Evolutionary conservation across 2,797 vertebrate species (phyloP), one percentile per base, ranked within the genome.

Genomic region (Hozukius guyotensis): DNA sequence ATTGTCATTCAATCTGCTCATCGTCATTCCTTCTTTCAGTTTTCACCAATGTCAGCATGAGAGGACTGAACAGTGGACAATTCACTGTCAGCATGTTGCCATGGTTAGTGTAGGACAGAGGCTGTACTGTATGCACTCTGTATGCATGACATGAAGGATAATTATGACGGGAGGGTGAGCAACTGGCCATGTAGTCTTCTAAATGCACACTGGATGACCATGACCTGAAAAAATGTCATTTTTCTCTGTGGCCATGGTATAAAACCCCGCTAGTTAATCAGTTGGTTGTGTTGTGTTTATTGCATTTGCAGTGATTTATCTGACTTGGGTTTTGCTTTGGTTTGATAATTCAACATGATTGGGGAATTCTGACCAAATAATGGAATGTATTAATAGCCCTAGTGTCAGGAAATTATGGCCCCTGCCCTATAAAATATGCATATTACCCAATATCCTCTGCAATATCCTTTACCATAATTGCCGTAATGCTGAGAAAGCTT

Each of bases 61-160:
- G 53, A 77, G 18, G 16, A 34, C 64, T 38, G 42, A 75, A 42
- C 16, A 59, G 60, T 29, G 78, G 67, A 65, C 59, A 34, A 62
- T 67, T 77, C 75, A 55, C 34, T 27, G 69, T 79, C 63, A 74
- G 63, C 71, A 63, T 29, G 65, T 87, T 78, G 60, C 74, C 46
- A 69, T 79, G 72, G 65, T 81, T 80, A 77, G 71, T 63, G 64
- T 42, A 56, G 76, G 11, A 78, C 76, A 70, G 68, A 75, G 32
- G 67, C 62, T 55, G 32, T 53, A 10, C 55, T 62, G 25, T 60
- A 14, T 72, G 32, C 52, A 60, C 70, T 80, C 8, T 80, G 46
- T 56, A 74, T 64, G 60, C 27, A 69, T 59, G 64, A 62, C 57
- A 12, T 74, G 42, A 61, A 42, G 27, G 32, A 73, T 38, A 29